These are phyloP conservation scores for Panthera uncia DNA, from an alignment of 2,113 vertebrate species.

Conservation along the genomic window DNA sequence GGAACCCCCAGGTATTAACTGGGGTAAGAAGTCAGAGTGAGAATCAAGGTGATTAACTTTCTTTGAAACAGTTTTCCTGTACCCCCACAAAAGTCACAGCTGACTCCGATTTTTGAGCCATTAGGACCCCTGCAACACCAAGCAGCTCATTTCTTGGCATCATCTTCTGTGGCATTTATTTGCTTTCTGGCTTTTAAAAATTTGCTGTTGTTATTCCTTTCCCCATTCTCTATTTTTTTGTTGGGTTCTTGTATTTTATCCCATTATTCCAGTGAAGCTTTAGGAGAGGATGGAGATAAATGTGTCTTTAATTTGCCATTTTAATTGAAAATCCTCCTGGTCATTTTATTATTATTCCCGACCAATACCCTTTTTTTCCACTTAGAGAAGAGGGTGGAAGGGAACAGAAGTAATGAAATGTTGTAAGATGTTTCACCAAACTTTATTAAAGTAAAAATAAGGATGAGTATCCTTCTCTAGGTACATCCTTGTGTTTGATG, in stretches of 20 bases:
- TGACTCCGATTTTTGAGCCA: not conserved
- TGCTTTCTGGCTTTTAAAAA: not conserved
- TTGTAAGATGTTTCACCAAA: not conserved
- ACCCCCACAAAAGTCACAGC: not conserved
- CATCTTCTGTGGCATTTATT: not conserved
- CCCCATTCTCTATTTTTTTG: not conserved
- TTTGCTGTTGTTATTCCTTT: not conserved
- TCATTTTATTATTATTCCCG: not conserved
- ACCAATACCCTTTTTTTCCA: not conserved
- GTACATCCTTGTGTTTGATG: not conserved
- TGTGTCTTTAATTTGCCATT: not conserved
- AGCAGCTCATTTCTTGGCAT: not conserved
- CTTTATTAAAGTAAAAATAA: not conserved
- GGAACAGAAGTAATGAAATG: not conserved
- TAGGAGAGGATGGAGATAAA: not conserved
- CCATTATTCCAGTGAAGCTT: not conserved
- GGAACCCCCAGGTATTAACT: not conserved
- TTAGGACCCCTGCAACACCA: not conserved
- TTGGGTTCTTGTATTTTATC: not conserved
- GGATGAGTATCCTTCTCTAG: not conserved
- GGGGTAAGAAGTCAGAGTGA: not conserved
- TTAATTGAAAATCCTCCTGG: not conserved
- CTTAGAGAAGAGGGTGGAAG: not conserved
- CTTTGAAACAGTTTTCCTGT: not conserved
- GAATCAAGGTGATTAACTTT: not conserved